Base-by-base conservation (phyloP, 2,888 invertebrate genomes). In the Nomada lathburiana region DNA sequence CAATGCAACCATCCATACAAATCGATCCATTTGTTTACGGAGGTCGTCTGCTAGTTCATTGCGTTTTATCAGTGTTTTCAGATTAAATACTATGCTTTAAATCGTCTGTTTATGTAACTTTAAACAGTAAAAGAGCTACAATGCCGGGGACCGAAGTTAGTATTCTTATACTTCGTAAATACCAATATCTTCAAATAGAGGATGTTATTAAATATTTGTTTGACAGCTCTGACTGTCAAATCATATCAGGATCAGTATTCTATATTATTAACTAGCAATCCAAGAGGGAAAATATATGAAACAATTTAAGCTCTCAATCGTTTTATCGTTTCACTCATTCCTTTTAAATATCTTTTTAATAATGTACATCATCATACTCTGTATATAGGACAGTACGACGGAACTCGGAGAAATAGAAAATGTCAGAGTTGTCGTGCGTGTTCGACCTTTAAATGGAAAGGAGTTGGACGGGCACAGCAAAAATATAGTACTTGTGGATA, bases 381-480 rank as follows among this genome's bases (percentile, higher is more conserved):
- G 36, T 36, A 36, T 79, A 9, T 76, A 95, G 95, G 95, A 95
- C 85, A 95, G 94, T 55, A 94, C 95, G 84, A 84, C 94, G 55
- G 92, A 94, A 57, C 94, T 95, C 26, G 95, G 96, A 20, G 97
- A 97, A 89, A 95, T 97, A 81, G 99, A 99, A 94, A 99, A 98
- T 96, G 99, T 99, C 60, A 96, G 98, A 68, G 99, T 99, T 69
- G 98, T 98, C 77, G 98, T 99, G 20, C 95, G 99, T 71, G 97
- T 98, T 85, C 96, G 99, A 68, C 99, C 99, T 0, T 95, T 99
- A 94, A 98, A 97, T 94, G 96, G 97, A 92, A 96, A 96, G 89
- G 99, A 99, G 95, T 94, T 96, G 88, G 94, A 96, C 77, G 96
- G 96, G 76, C 96, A 96, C 18, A 96, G 97, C 71, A 95, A 96